Evolutionary conservation across 2,797 vertebrate genomes (phyloP).

Genomic region (Callimico goeldii): DNA sequence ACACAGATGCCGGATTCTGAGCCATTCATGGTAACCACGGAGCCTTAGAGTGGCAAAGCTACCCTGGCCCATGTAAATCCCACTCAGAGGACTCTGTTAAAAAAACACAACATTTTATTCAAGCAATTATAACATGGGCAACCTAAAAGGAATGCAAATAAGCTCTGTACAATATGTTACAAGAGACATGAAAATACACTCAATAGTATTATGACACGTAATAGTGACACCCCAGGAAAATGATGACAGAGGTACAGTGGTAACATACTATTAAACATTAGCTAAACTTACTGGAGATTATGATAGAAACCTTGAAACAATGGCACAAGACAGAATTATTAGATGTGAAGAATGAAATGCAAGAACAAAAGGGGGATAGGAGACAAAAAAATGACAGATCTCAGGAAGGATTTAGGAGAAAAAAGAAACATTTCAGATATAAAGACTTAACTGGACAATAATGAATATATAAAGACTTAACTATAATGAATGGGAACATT

Average conservation of each 20-base stretch:
- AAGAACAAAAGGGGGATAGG: not conserved
- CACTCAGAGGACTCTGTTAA: not conserved
- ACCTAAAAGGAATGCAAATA: not conserved
- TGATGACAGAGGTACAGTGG: not conserved
- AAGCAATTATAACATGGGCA: not conserved
- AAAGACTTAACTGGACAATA: not conserved
- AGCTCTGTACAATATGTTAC: not conserved
- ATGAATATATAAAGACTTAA: not conserved
- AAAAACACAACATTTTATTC: not conserved
- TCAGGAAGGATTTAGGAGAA: not conserved
- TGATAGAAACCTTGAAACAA: not conserved
- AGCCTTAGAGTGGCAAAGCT: fast-evolving
- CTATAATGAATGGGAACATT: not conserved
- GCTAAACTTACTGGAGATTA: not conserved
- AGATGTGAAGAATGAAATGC: not conserved
- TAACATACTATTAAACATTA: not conserved
- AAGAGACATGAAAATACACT: not conserved
- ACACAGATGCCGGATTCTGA: fast-evolving
- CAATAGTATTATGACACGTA: not conserved
- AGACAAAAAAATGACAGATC: not conserved
- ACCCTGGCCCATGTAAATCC: not conserved
- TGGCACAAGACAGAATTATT: not conserved
- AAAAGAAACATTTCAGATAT: not conserved
- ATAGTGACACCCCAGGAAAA: not conserved
- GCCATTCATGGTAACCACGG: not conserved